These are phyloP conservation scores for Latheticus oryzae DNA, from an alignment of 2,888 invertebrate species.

Conservation along the genomic window DNA sequence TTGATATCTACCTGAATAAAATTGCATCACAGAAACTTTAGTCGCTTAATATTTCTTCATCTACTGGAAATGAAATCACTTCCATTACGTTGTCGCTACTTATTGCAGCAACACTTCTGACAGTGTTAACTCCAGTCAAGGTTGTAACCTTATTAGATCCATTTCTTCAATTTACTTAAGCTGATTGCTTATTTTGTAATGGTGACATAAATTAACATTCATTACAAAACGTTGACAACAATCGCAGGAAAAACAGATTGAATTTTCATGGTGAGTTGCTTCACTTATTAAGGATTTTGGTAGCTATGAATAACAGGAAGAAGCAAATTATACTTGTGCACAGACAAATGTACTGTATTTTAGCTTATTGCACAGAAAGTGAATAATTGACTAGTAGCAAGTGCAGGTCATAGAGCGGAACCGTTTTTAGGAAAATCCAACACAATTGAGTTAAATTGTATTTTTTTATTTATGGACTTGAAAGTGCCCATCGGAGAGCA, in stretches of 20 bases:
- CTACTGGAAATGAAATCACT: conserved; percentile 11
- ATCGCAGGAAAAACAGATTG: conserved; percentile 26
- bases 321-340: conserved; percentile 1
- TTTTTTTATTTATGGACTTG: no score
- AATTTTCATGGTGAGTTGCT: conserved; percentile 15
- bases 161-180: conserved; percentile 30
- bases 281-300: conserved; percentile 22
- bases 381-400: no score
- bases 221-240: conserved; percentile 26
- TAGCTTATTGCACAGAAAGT: no score
- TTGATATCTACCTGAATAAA: no score
- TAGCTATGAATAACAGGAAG: conserved; percentile 16
- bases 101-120: neutral
- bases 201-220: conserved; percentile 24
- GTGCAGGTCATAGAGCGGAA: no score
- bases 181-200: conserved; percentile 29
- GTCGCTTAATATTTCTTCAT: conserved; percentile 5
- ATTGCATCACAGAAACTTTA: no score
- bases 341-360: no score
- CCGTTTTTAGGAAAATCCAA: no score
- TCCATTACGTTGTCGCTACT: conserved; percentile 8
- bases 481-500: no score
- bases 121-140: conserved; percentile 26
- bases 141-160: conserved; percentile 25
- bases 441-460: no score